These are phyloP conservation scores for Corbicula japonica DNA, from an alignment of 2,888 invertebrate species.

Conservation along the genomic window DNA sequence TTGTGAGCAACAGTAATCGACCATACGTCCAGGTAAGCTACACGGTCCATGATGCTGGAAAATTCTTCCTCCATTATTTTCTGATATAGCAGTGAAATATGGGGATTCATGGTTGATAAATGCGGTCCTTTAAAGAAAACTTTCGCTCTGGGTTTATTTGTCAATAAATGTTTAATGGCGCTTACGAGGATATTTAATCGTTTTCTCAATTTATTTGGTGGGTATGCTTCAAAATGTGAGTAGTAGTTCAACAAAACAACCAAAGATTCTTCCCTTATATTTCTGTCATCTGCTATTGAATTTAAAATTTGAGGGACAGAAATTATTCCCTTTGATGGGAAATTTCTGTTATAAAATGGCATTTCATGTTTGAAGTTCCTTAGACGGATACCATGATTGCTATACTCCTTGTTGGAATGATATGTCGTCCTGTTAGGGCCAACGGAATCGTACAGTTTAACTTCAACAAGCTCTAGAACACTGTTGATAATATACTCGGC, in stretches of 20 bases:
- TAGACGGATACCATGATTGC: slow-evolving; percentile 9
- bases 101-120: slow-evolving; percentile 14
- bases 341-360: slow-evolving; percentile 42
- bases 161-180: slow-evolving; percentile 16
- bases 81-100: slow-evolving; percentile 17
- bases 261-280: background rate
- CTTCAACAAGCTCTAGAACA: background rate
- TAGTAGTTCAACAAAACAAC: slow-evolving; percentile 33
- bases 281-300: background rate
- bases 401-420: slow-evolving; percentile 19
- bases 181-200: slow-evolving; percentile 6
- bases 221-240: slow-evolving; percentile 34
- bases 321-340: slow-evolving; percentile 20
- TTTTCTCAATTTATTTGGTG: slow-evolving; percentile 5
- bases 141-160: slow-evolving; percentile 27
- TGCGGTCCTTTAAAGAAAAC: slow-evolving; percentile 42
- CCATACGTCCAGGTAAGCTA: slow-evolving; percentile 41
- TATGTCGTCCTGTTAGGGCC: background rate
- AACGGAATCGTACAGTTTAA: background rate
- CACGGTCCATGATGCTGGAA: slow-evolving; percentile 18
- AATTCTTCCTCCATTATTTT: slow-evolving; percentile 39
- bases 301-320: slow-evolving; percentile 24
- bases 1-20: slow-evolving; percentile 34
- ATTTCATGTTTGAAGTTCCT: slow-evolving; percentile 34
- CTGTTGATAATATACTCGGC: slow-evolving; percentile 19